A percentile compares a stretch with the other conserved stretches of the same genome.
Evolutionary conservation across 2,888 invertebrate genomes (phyloP).

Genomic region (Spicauda simplicius): DNA sequence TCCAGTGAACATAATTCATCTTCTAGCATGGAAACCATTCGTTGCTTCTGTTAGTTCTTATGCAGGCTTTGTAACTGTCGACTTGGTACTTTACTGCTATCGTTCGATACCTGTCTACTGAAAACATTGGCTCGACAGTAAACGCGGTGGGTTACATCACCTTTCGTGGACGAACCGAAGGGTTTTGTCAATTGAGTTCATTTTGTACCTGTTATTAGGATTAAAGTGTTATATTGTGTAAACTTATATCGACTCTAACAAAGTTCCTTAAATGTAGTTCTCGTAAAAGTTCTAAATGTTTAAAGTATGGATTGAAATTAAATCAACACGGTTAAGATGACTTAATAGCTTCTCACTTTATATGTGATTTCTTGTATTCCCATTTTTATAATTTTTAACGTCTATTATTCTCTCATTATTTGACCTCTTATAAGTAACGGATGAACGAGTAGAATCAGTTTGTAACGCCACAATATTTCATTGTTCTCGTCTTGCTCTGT

Average conservation of each 20-base stretch:
- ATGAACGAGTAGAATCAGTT: slow-evolving; percentile 12
- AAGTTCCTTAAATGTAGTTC: slow-evolving; percentile 71
- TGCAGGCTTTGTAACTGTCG: slow-evolving; percentile 21
- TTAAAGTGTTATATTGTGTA: slow-evolving; percentile 41
- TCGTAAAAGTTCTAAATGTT: slow-evolving; percentile 58
- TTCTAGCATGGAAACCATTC: slow-evolving; percentile 47
- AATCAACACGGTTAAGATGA: slow-evolving; percentile 20
- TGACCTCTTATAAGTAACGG: slow-evolving; percentile 14
- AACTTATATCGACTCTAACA: slow-evolving; percentile 47
- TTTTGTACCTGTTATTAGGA: slow-evolving; percentile 48
- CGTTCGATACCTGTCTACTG: neutral
- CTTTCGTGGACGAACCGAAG: neutral
- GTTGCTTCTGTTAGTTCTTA: slow-evolving; percentile 20
- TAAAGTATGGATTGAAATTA: slow-evolving; percentile 23
- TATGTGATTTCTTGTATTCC: slow-evolving; percentile 10
- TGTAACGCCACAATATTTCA: slow-evolving; percentile 34
- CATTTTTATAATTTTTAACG: slow-evolving; percentile 15
- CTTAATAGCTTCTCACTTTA: slow-evolving; percentile 6
- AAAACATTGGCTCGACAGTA: slow-evolving; percentile 8
- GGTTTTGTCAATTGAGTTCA: slow-evolving; percentile 43
- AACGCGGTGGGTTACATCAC: slow-evolving; percentile 6
- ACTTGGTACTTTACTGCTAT: slow-evolving; percentile 1
- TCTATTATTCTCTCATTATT: neutral
- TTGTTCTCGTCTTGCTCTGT: slow-evolving; percentile 5
- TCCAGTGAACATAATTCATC: slow-evolving; percentile 72